phyloP scores from a whole-genome alignment of 2,113 vertebrate species.

The Mesembrinibis cayennensis region DNA sequence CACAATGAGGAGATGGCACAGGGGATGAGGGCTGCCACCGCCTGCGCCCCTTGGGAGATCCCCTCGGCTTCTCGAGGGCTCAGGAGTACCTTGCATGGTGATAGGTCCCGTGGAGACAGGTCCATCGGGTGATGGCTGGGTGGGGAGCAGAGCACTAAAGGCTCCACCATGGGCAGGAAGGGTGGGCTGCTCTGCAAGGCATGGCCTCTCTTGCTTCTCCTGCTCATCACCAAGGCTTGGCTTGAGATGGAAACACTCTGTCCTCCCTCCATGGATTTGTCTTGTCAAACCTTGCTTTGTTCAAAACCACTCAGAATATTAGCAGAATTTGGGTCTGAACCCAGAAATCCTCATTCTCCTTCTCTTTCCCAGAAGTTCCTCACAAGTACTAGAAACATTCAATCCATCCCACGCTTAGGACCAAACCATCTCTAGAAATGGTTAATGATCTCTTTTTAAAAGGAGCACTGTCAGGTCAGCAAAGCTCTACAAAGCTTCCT shows the following conservation, averaged over 20 bases:
- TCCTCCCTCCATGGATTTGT: not conserved
- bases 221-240: not conserved
- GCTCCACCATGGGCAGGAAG: not conserved
- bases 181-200: not conserved
- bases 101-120: not conserved
- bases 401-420: fast-evolving
- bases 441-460: not conserved
- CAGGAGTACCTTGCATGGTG: not conserved
- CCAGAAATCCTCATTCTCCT: not conserved
- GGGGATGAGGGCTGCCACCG: not conserved
- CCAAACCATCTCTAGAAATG: not conserved
- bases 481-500: not conserved
- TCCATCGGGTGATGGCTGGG: not conserved
- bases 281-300: not conserved
- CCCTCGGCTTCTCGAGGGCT: not conserved
- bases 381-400: not conserved
- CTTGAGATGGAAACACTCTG: not conserved
- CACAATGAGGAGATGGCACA: not conserved
- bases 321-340: not conserved
- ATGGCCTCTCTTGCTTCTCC: not conserved
- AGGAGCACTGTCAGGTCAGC: not conserved
- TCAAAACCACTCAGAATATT: not conserved
- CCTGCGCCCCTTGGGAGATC: not conserved
- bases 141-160: not conserved
- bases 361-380: not conserved